phyloP scores from a whole-genome alignment of 53 echinoderm and acorn worm species.

The Echinometra lucunter region DNA sequence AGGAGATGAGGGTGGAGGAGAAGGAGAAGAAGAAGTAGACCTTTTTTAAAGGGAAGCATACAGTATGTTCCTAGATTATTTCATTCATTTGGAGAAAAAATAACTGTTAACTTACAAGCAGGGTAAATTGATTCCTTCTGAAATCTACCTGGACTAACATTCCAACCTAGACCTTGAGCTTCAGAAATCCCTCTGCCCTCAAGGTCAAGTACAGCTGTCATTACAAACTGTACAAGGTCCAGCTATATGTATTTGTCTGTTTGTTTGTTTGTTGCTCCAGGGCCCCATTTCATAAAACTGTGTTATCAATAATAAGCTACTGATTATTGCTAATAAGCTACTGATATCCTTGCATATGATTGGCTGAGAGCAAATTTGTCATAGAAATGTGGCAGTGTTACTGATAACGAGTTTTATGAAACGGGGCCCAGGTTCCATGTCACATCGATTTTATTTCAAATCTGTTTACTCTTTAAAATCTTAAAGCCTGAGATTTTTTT shows the following conservation, averaged over 20 bases:
- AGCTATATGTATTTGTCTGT: no score
- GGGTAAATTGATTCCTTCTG: not conserved
- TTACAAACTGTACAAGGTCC: no score
- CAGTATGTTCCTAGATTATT: not conserved
- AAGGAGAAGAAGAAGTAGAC: not conserved
- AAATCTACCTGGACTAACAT: conserved; percentile 23
- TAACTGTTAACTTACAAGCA: not conserved
- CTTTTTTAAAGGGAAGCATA: not conserved
- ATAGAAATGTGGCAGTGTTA: no score
- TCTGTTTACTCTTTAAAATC: no score
- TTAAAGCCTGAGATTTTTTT: no score
- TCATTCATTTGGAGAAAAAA: not conserved
- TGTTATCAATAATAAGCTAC: no score
- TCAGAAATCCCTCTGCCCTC: not conserved
- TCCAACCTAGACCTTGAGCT: not conserved
- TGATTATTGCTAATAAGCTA: no score
- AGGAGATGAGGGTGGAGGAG: not conserved
- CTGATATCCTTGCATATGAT: no score
- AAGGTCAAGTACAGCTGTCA: conserved; percentile 12
- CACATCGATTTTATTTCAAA: not conserved
- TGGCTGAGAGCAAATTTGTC: no score
- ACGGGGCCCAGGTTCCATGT: not conserved
- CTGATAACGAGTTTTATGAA: no score
- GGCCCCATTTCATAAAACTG: no score
- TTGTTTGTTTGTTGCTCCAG: no score